These are phyloP conservation scores for Oophaga pumilio DNA, from an alignment of 2,113 vertebrate species.

Conservation along the genomic window DNA sequence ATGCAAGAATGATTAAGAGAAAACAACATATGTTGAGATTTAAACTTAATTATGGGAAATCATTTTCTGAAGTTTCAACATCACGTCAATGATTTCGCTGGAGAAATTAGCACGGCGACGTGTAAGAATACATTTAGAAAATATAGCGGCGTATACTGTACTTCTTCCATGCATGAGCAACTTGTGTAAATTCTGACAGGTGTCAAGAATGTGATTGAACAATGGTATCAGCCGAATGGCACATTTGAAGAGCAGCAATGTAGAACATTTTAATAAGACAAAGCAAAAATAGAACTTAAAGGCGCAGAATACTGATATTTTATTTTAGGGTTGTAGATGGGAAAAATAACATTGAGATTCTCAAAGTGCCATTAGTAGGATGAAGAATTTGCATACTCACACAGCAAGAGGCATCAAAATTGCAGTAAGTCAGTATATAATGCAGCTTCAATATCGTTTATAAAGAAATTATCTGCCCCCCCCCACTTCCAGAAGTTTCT, in stretches of 20 bases:
- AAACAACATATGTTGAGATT: slow-evolving; percentile 11
- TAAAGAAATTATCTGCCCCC: not conserved
- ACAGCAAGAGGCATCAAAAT: not conserved
- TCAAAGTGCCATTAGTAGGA: not conserved
- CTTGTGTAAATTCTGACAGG: slow-evolving; percentile 36
- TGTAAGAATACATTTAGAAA: not conserved
- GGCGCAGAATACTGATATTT: not conserved
- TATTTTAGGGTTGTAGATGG: not conserved
- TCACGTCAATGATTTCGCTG: not conserved
- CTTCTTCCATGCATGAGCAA: slow-evolving; percentile 37
- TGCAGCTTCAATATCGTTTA: not conserved
- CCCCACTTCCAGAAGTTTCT: no score
- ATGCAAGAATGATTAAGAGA: slow-evolving; percentile 10
- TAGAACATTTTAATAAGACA: slow-evolving; percentile 49
- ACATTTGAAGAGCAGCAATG: slow-evolving; percentile 12
- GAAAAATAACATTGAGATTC: not conserved
- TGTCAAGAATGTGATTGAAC: slow-evolving; percentile 50
- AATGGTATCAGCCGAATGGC: slow-evolving; percentile 19
- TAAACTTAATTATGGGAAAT: not conserved
- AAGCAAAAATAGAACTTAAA: slow-evolving; percentile 36
- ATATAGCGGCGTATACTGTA: not conserved
- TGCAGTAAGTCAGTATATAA: not conserved
- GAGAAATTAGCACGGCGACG: slow-evolving; percentile 23
- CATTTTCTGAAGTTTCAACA: slow-evolving; percentile 1
- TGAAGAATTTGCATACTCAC: not conserved